Conservation (phyloP, 2,797 vertebrate genomes). For the Xenops minutus region DNA sequence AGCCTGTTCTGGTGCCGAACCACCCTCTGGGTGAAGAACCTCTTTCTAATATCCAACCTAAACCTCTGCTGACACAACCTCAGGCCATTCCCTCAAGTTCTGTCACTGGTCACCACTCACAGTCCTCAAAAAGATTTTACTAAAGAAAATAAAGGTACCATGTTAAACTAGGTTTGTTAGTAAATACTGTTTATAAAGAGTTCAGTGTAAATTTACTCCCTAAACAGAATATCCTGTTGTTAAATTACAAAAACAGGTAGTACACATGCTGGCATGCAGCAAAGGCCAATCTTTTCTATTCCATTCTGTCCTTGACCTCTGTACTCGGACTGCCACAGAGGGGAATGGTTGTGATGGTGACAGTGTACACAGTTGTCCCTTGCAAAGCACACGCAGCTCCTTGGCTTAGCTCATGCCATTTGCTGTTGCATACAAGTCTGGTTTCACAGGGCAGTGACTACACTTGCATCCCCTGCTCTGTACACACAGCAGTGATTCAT, state of each 20-base stretch:
- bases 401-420: background rate
- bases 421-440: background rate
- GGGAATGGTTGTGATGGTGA: constrained; percentile 11
- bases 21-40: background rate
- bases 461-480: background rate
- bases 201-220: background rate
- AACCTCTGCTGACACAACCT: background rate
- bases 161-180: background rate
- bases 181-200: background rate
- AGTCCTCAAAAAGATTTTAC: background rate
- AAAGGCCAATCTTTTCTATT: background rate
- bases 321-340: constrained; percentile 32
- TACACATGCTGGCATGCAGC: background rate
- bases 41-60: background rate
- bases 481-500: background rate
- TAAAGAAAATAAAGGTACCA: background rate
- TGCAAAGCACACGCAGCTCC: background rate
- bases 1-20: background rate
- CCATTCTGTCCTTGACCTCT: constrained; percentile 45
- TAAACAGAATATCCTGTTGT: background rate
- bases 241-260: background rate
- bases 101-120: background rate
- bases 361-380: background rate
- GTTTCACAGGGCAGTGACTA: background rate
- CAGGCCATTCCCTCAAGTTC: background rate